Percentiles rank a stretch among this genome's conserved stretches.
Evolutionary conservation across 2,113 vertebrate species (phyloP).

Genomic region (Cebus imitator): DNA sequence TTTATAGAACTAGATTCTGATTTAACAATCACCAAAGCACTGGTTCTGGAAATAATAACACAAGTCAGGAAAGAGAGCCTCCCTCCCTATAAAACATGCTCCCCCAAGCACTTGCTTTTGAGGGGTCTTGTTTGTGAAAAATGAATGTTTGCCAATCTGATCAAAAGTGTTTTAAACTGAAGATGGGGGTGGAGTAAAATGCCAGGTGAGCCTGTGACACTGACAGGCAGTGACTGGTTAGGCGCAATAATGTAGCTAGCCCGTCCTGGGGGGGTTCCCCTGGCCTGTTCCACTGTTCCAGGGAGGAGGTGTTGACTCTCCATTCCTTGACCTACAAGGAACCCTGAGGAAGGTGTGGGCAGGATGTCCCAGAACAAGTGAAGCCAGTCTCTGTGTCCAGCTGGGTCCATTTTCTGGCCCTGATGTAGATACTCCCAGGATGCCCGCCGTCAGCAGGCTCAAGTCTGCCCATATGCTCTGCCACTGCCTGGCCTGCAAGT

Average conservation of each 20-base stretch:
- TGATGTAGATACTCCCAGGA: neutral
- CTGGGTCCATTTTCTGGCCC: neutral
- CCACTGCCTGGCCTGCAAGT: neutral
- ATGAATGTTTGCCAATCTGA: neutral
- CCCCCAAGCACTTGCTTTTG: neutral
- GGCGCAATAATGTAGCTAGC: neutral
- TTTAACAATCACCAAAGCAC: conserved; percentile 19
- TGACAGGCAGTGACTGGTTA: rapidly evolving
- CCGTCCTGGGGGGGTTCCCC: neutral
- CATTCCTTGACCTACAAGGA: neutral
- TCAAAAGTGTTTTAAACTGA: neutral
- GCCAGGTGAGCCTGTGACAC: neutral
- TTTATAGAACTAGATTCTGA: conserved; percentile 81
- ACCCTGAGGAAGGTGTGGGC: neutral
- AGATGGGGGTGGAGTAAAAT: neutral
- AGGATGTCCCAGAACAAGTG: neutral
- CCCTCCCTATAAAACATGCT: neutral
- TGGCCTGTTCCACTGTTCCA: neutral
- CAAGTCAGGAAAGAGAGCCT: neutral
- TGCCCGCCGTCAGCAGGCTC: too few relatives aligned
- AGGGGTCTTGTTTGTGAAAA: neutral
- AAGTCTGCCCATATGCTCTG: rapidly evolving
- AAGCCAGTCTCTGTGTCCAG: neutral
- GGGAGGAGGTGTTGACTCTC: neutral
- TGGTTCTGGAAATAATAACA: conserved; percentile 42